Base-by-base conservation (phyloP, 2,797 vertebrate species). In the Smutsia temminckii region DNA sequence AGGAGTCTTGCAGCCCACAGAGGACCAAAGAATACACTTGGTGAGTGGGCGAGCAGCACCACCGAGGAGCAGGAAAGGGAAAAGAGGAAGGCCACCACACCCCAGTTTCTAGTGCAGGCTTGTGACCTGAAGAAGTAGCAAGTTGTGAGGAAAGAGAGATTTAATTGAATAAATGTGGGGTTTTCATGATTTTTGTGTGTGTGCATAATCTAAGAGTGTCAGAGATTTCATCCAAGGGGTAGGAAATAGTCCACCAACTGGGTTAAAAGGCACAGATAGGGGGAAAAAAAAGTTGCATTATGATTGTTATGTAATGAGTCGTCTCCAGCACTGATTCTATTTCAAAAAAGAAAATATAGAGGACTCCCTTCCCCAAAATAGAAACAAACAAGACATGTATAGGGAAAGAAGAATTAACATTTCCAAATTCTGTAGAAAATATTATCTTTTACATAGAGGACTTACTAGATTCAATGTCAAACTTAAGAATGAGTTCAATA, bases 391-490 rank as follows among this genome's bases (percentile, higher is more conserved):
- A 18, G 12, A 53, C 69, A 42, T 16, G 57, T 34, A 40, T 32
- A 61, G 17, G 32, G 46, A 85, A 27, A 68, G 20, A 12, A 66
- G 6, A 87, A 72, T 81, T 0, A 53, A 46, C 0, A 63, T 74
- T 85, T 91, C 85, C 21, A 81, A 21, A 59, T n/a, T 75, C 27
- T 59, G 3, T 20, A 80, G 40, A 53, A 69, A 92, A 71, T 59
- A 55, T 12, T 8, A 64, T 27, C 42, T 57, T 55, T 61, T 69
- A 49, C 8, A 40, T 32, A 78, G 8, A 85, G 6, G 32, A 46
- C 16, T 86, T 84, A 79, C 32, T 34, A 75, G n/a, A 71, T 77
- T 49, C 13, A 64, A 3, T 63, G 16, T 32, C 49, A 89, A 29
- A 64, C 10, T 46, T 42, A 49, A 72, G 23, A 55, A 42, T 77